Evolutionary conservation across 2,888 invertebrate genomes (phyloP).

Genomic region (Stenodema calcarata): DNA sequence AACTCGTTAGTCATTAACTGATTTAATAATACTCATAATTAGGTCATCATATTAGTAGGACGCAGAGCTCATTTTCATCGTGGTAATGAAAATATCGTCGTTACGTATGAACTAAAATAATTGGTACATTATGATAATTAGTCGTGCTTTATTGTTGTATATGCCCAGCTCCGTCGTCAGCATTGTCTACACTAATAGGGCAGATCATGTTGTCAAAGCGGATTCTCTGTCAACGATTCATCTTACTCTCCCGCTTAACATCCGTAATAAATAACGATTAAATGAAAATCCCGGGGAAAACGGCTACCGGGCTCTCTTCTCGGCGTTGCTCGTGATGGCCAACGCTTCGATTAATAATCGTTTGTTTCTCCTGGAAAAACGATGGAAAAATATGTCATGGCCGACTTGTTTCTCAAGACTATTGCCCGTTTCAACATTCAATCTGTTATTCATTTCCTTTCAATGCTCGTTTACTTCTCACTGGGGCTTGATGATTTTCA

Average conservation of each 20-base stretch:
- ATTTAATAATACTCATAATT: no score
- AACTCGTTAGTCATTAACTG: no score
- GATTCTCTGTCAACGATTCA: neutral
- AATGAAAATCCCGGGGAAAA: neutral
- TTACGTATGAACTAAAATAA: no score
- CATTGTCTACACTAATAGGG: neutral
- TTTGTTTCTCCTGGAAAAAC: neutral
- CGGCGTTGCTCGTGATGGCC: neutral
- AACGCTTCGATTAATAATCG: neutral
- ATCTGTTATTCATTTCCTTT: neutral
- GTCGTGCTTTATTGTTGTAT: no score
- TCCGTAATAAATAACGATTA: neutral
- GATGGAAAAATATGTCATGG: neutral
- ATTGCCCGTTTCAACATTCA: neutral
- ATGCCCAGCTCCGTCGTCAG: no score
- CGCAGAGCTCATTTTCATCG: no score
- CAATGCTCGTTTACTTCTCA: no score
- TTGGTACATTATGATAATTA: no score
- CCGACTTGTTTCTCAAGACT: neutral
- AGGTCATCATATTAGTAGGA: no score
- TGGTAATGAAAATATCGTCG: no score
- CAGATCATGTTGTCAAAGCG: neutral
- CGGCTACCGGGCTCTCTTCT: neutral
- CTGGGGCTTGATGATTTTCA: no score
- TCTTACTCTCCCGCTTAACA: neutral